Evolutionary conservation across 2,888 invertebrate genomes (phyloP), one percentile per base, ranked within the genome.

Genomic region (Cybosia mesomella): DNA sequence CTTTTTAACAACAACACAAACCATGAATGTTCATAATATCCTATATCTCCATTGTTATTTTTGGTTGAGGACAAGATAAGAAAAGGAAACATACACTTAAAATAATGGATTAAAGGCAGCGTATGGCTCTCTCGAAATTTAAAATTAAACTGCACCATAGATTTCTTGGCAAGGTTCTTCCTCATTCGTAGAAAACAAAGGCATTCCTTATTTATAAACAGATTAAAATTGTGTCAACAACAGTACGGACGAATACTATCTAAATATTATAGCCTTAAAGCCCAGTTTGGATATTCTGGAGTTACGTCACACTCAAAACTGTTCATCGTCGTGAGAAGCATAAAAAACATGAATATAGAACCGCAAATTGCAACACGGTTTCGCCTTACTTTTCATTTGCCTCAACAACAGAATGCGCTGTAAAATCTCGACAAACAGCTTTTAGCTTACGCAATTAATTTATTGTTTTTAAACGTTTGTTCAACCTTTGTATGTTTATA

Each of bases 331-430:
- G 65, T 58, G 32, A 49, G 59, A 59, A 66, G 21, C 28, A 5
- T 32, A 59, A 66, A 60, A 39, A 18, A 60, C 22, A 22, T 15
- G 57, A 57, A 66, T 39, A 59, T 24, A 66, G 54, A 57, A 61
- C 36, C 36, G 43, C n/a, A 60, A 60, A 43, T 10, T 21, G 15
- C 24, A 36, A 18, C 7, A 57, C 18, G n/a, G 43, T 61, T 60
- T 43, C 8, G 8, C 28, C 55, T 66, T 21, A 43, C 11, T n/a
- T 49, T 60, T 28, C 18, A 2, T 28, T 32, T 58, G 9, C 22
- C 32, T 63, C 34, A 63, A 36, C 64, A 57, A 64, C 36, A 55
- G 24, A 64, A 49, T 49, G 22, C 15, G 43, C 64, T 57, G 43
- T 28, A 28, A 64, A 55, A 39, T 39, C 53, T 34, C 24, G 13